phyloP scores from a whole-genome alignment of 2,797 vertebrate genomes.

The Apogon talboti region DNA sequence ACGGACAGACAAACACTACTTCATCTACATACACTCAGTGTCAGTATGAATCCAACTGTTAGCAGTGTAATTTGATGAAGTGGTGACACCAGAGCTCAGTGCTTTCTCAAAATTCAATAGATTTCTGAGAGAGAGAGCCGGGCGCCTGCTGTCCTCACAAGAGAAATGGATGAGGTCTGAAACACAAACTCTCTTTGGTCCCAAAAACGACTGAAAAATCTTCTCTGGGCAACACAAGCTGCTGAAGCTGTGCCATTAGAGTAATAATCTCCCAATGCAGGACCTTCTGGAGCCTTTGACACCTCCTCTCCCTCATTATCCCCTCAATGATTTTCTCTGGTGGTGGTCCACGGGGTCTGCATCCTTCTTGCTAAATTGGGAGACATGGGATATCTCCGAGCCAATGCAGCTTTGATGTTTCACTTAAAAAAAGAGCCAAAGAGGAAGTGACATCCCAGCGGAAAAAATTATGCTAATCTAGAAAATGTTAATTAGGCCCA shows the following conservation, averaged over 20 bases:
- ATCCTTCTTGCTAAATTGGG: constrained; percentile 72
- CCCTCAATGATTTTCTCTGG: constrained; percentile 47
- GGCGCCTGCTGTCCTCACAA: constrained; percentile 8
- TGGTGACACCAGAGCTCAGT: neutral
- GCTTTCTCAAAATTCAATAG: neutral
- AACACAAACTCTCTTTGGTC: constrained; percentile 16
- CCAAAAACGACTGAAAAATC: constrained; percentile 33
- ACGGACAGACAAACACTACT: constrained; percentile 11
- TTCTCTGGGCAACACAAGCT: constrained; percentile 39
- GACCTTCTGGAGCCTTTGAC: constrained; percentile 57
- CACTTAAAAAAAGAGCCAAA: constrained; percentile 60
- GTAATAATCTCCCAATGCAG: constrained; percentile 59
- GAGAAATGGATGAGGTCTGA: constrained; percentile 6
- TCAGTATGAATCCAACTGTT: constrained; percentile 15
- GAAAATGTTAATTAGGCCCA: constrained; percentile 82
- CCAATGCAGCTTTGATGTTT: constrained; percentile 80
- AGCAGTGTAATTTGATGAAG: constrained; percentile 29
- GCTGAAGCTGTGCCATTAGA: constrained; percentile 46
- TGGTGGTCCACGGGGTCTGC: constrained; percentile 63
- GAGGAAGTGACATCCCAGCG: constrained; percentile 71
- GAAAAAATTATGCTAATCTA: constrained; percentile 81
- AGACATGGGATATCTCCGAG: constrained; percentile 69
- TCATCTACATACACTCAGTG: constrained; percentile 23
- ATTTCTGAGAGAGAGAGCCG: neutral
- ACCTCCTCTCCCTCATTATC: constrained; percentile 55